Base-by-base conservation (phyloP, 53 echinoderm and acorn worm genomes). In the Zoroaster sp. region DNA sequence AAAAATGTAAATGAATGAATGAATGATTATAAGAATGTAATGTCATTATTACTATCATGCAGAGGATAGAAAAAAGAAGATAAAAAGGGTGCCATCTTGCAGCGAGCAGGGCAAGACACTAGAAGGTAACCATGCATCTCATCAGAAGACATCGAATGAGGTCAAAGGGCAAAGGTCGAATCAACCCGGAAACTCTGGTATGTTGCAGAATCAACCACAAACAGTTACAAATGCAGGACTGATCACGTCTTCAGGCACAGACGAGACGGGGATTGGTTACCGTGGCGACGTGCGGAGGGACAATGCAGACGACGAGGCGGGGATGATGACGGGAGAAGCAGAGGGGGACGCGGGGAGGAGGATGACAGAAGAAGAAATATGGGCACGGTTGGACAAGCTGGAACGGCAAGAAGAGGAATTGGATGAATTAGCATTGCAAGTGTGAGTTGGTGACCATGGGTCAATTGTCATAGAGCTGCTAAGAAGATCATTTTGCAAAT, bases 341-440 rank as follows among this genome's bases (percentile, higher is more conserved):
- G 51, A 55, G 55, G 37, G 23, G 54, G 53, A 79, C 52, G 39
- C 37, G 20, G 54, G 14, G 72, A 51, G 45, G 76, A 65, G 30
- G 14, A 78, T 68, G 70, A 72, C 70, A 8, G 89, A 92, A 25
- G 88, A 92, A 53, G 77, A 65, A 9, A 63, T 97, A 44, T 95
- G 93, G 95, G 97, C 95, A 0, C 73, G 95, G 55, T 77, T 97
- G 44, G 97, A 97, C 86, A 91, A 86, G 37, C 77, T 97, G 47
- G 95, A 97, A 87, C 88, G 74, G 59, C 94, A 91, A 63, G 97
- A 97, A 78, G 95, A 97, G 36, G 94, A 95, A 42, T 72, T 95
- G 40, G 97, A 95, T 87, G 97, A 97, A 82, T 30, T 95, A 18
- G 94, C 85, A 34, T 51, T 70, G 91, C 89, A 66, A 89, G 89